Evolutionary conservation across 2,113 vertebrate species (phyloP).

Genomic region (Tragulus kanchil): DNA sequence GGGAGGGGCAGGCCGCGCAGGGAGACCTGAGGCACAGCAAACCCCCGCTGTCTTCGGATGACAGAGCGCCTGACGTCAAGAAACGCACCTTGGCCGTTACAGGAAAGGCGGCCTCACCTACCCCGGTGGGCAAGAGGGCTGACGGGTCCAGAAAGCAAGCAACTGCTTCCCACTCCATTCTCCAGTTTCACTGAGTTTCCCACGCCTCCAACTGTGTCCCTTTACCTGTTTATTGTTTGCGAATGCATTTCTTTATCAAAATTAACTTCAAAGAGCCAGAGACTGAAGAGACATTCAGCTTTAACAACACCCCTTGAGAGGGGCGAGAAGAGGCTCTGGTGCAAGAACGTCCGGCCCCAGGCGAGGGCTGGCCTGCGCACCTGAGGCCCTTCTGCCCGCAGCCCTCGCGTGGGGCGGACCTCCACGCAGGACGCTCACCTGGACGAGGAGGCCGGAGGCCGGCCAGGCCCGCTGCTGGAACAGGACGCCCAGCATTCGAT

Average conservation of each 20-base stretch:
- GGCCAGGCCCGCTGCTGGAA: constrained; percentile 95
- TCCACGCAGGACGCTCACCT: constrained; percentile 86
- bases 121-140: constrained; percentile 68
- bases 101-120: constrained; percentile 80
- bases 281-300: constrained; percentile 19
- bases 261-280: constrained; percentile 21
- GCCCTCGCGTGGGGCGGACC: too few relatives aligned
- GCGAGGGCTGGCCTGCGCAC: too few relatives aligned
- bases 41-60: background rate
- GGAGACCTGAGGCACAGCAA: background rate
- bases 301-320: constrained; percentile 61
- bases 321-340: background rate
- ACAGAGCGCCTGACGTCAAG: constrained; percentile 75
- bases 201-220: background rate
- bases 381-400: too few relatives aligned
- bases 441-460: constrained; percentile 93
- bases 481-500: constrained; percentile 91
- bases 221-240: constrained; percentile 25
- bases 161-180: background rate
- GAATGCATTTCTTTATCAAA: background rate
- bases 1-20: background rate
- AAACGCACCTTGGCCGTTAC: constrained; percentile 71
- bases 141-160: background rate
- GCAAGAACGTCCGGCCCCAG: too few relatives aligned
- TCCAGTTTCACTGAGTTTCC: background rate